Evolutionary conservation across 2,888 invertebrate genomes (phyloP), one percentile per base, ranked within the genome.

Genomic region (Drosophila mercatorum): DNA sequence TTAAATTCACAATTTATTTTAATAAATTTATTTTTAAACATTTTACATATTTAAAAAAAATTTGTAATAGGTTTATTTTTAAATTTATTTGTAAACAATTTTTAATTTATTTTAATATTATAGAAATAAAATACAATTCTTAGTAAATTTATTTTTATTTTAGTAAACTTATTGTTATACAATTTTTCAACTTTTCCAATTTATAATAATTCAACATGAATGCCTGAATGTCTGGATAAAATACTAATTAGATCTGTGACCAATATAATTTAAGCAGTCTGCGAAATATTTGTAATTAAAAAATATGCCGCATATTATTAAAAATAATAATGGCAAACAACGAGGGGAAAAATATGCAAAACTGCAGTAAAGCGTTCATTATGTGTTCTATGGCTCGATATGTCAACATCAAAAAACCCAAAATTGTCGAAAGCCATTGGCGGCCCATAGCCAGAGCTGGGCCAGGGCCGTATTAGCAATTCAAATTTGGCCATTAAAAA

Each of bases 401-500:
- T 89, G 85, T 90, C 90, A 89, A 86, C 87, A 90, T 72, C 49
- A 67, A 56, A 68, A 68, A 68, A 59, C 64, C 68, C 60, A 49
- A 75, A 70, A 67, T 43, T 72, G 68, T 40, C 58, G 56, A 66
- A 53, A 63, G 34, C 57, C 67, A 11, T 53, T 0, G 55, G 28
- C 6, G 41, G 71, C 57, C 66, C 55, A 55, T 68, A 70, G 60
- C 71, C 49, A 17, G 17, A 17, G 17, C 17, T 0, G 17, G 17
- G 17, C 17, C 17, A 17, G 44, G 66, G 26, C 46, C 52, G 65
- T 69, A 87, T 90, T 90, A 73, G 85, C 85, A 86, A 86, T 90
- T 90, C 85, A 86, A 86, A 86, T 86, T 89, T 87, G 77, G 69
- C 76, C 90, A 90, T 90, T 90, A 90, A 89, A 84, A 85, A 88